Conservation (phyloP, 1,140 invertebrate species). For the Heliconius himera region DNA sequence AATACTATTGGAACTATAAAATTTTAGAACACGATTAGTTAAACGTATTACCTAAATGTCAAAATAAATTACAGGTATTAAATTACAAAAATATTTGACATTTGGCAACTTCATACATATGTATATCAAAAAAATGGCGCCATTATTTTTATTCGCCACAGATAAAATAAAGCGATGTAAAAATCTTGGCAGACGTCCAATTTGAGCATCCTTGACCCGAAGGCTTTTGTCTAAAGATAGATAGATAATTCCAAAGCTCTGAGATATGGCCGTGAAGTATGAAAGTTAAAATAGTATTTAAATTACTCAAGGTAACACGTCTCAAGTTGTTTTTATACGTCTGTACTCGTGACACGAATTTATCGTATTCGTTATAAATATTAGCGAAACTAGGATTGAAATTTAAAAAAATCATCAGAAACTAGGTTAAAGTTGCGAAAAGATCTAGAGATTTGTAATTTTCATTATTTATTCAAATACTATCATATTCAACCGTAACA, state of each 20-base stretch:
- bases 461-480: background rate
- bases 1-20: background rate
- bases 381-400: background rate
- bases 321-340: conserved; percentile 28
- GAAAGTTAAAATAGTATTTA: conserved; percentile 42
- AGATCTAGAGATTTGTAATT: background rate
- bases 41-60: background rate
- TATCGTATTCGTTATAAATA: conserved; percentile 1
- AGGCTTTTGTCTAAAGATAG: conserved; percentile 49
- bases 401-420: background rate
- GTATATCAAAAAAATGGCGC: background rate
- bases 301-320: conserved; percentile 42
- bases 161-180: conserved; percentile 41
- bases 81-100: conserved; percentile 26
- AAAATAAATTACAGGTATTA: conserved; percentile 21
- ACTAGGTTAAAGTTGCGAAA: background rate
- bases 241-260: conserved; percentile 33
- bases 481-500: background rate
- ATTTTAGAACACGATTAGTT: background rate
- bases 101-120: conserved; percentile 14
- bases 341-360: conserved; percentile 17
- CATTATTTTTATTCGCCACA: conserved; percentile 30
- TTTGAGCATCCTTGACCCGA: conserved; percentile 53
- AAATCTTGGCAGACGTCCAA: conserved; percentile 51
- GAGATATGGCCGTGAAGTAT: conserved; percentile 44